Percentiles rank a stretch among this genome's conserved stretches.
Evolutionary conservation across 2,797 vertebrate species (phyloP).

Genomic region (Carduelis carduelis): DNA sequence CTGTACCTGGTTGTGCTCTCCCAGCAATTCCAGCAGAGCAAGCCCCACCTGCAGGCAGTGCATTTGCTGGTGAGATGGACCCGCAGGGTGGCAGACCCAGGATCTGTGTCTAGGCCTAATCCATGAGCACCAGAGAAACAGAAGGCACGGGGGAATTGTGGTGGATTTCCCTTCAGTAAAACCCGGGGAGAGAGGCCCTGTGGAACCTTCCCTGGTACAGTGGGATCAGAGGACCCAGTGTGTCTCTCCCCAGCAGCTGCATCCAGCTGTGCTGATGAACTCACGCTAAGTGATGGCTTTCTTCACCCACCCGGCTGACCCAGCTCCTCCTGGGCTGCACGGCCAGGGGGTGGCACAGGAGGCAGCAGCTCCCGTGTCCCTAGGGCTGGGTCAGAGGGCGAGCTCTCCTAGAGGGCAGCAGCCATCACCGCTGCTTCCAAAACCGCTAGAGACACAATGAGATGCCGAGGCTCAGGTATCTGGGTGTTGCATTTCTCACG

Average conservation of each 20-base stretch:
- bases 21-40: neutral
- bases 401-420: neutral
- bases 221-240: neutral
- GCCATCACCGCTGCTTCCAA: neutral
- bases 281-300: conserved; percentile 60
- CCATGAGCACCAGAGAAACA: neutral
- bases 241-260: neutral
- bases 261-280: neutral
- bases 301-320: conserved; percentile 47
- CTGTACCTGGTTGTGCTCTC: neutral
- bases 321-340: neutral
- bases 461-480: neutral
- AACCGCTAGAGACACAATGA: neutral
- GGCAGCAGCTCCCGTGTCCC: conserved; percentile 60
- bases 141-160: fast-evolving
- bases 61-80: neutral
- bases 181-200: neutral
- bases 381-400: conserved; percentile 47
- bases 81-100: neutral
- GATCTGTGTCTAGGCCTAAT: neutral
- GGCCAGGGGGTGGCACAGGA: neutral
- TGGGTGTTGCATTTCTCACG: conserved; percentile 43
- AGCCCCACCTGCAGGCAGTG: neutral
- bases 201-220: neutral
- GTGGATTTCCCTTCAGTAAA: neutral